Evolutionary conservation across 2,113 vertebrate genomes (phyloP).

Genomic region (Sceloporus tristichus): DNA sequence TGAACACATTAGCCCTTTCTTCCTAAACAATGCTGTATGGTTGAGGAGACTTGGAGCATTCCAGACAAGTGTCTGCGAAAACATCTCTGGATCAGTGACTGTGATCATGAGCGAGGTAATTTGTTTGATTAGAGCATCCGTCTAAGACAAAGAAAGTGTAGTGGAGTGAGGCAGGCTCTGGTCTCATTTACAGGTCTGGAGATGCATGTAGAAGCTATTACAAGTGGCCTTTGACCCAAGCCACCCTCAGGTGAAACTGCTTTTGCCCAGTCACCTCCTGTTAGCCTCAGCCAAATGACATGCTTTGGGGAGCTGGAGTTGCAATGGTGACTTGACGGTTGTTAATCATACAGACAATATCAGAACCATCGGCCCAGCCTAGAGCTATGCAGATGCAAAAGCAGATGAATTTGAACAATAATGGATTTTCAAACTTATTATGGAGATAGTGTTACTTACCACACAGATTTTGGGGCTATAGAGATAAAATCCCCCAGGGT

Average conservation of each 20-base stretch:
- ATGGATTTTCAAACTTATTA: slow-evolving; percentile 76
- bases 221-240: slow-evolving; percentile 82
- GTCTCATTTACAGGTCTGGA: slow-evolving; percentile 82
- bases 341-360: slow-evolving; percentile 75
- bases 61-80: slow-evolving; percentile 73
- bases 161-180: slow-evolving; percentile 79
- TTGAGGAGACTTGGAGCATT: slow-evolving; percentile 67
- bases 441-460: slow-evolving; percentile 72
- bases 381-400: slow-evolving; percentile 78
- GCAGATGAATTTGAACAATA: slow-evolving; percentile 78
- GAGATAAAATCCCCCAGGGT: slow-evolving; percentile 67
- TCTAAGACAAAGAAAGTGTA: slow-evolving; percentile 76
- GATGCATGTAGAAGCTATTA: slow-evolving; percentile 83
- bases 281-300: slow-evolving; percentile 80
- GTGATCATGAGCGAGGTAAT: slow-evolving; percentile 70
- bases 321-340: slow-evolving; percentile 51
- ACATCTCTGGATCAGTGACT: slow-evolving; percentile 71
- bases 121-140: slow-evolving; percentile 77
- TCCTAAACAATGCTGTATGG: slow-evolving; percentile 51
- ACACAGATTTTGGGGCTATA: slow-evolving; percentile 66
- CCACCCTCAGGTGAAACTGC: slow-evolving; percentile 85
- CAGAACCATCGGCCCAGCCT: slow-evolving; percentile 71
- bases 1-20: slow-evolving; percentile 54
- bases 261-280: slow-evolving; percentile 80
- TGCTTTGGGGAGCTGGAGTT: slow-evolving; percentile 63